Evolutionary conservation across 2,888 invertebrate species (phyloP).

Genomic region (Icerya purchasi): DNA sequence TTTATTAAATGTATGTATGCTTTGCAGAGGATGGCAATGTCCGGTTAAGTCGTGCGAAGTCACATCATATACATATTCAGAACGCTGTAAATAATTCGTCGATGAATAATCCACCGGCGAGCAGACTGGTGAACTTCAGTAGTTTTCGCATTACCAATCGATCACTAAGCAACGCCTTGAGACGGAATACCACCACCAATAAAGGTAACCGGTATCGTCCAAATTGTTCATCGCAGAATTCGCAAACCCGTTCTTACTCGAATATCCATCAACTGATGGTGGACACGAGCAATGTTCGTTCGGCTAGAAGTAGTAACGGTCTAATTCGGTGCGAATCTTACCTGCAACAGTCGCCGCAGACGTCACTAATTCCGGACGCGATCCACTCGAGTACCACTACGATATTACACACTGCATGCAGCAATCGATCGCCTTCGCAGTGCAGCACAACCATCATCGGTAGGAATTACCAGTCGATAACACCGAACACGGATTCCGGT

Average conservation of each 20-base stretch:
- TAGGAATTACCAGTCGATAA: constrained; percentile 8
- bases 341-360: constrained; percentile 18
- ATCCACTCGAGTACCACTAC: constrained; percentile 9
- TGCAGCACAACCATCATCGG: not conserved
- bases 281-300: constrained; percentile 14
- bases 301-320: constrained; percentile 7
- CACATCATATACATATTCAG: constrained; percentile 19
- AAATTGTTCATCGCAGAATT: not conserved
- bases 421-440: not conserved
- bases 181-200: constrained; percentile 16
- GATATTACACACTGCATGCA: constrained; percentile 3
- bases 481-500: constrained; percentile 9
- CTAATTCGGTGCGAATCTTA: constrained; percentile 12
- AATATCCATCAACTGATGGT: constrained; percentile 19
- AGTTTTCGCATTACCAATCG: constrained; percentile 20
- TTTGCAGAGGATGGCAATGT: constrained; percentile 26
- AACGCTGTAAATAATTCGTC: not conserved
- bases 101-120: constrained; percentile 9
- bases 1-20: no score
- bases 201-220: not conserved
- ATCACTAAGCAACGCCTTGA: constrained; percentile 17
- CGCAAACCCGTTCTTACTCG: constrained; percentile 15
- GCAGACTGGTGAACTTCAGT: constrained; percentile 20
- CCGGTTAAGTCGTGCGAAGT: constrained; percentile 28
- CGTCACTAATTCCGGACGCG: constrained; percentile 14